A percentile compares a stretch with the other conserved stretches of the same genome.
phyloP scores from a whole-genome alignment of 1,140 invertebrate genomes.

The Philotrypesis tridentata region DNA sequence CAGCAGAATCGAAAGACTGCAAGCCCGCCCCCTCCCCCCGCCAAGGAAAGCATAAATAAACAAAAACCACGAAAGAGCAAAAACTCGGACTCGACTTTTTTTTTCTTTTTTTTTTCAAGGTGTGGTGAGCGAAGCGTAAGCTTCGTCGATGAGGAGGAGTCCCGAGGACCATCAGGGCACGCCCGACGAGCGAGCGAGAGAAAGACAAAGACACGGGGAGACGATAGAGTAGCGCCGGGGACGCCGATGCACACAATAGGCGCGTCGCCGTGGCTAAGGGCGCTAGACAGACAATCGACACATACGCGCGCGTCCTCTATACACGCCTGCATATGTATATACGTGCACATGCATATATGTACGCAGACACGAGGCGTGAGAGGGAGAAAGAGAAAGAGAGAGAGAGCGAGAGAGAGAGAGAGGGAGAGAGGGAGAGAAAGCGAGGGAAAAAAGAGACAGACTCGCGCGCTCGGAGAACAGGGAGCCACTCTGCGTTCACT shows the following conservation, averaged over 20 bases:
- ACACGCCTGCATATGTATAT: not conserved
- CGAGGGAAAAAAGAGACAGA: not conserved
- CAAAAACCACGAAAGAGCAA: not conserved
- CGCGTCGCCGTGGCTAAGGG: slow-evolving; percentile 38
- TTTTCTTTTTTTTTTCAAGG: slow-evolving; percentile 51
- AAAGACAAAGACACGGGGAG: slow-evolving; percentile 30
- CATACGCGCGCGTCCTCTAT: not conserved
- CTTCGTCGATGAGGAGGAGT: slow-evolving; percentile 12
- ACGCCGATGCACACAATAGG: slow-evolving; percentile 12
- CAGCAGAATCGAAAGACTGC: too few relatives aligned
- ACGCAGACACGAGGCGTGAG: too few relatives aligned
- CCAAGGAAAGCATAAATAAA: not conserved
- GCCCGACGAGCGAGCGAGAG: slow-evolving; percentile 1
- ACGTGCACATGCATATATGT: not conserved
- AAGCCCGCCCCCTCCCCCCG: too few relatives aligned
- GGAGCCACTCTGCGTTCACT: slow-evolving; percentile 97
- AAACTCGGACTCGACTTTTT: slow-evolving; percentile 45
- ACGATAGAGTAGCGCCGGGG: slow-evolving; percentile 13
- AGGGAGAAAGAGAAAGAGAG: not conserved
- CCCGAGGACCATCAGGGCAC: slow-evolving; percentile 30
- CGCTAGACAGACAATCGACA: not conserved
- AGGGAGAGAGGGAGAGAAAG: not conserved
- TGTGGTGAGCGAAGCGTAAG: slow-evolving; percentile 32
- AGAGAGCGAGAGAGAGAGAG: not conserved
- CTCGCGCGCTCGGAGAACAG: slow-evolving; percentile 75